These are phyloP conservation scores for Tanaodytes sp. DNA, from an alignment of 2,888 invertebrate species.

Conservation along the genomic window DNA sequence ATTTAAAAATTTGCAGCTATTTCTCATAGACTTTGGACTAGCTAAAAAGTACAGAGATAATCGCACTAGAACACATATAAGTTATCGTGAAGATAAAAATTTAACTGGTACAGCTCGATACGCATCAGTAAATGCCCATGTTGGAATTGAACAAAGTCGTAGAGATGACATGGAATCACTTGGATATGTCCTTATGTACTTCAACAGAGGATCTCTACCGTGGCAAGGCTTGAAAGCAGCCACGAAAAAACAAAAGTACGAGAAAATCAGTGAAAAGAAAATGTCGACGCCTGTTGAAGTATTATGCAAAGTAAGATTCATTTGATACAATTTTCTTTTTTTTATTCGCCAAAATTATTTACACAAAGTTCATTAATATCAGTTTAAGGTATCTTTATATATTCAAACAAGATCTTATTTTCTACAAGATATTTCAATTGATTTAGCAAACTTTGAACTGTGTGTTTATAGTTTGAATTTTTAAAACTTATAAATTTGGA, in stretches of 20 bases:
- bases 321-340: constrained; percentile 1
- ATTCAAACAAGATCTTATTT: no score
- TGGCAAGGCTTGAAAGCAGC: constrained; percentile 99
- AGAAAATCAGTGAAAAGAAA: constrained; percentile 99
- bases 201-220: constrained; percentile 92
- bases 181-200: constrained; percentile 99
- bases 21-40: constrained; percentile 99
- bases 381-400: no score
- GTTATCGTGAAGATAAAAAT: constrained; percentile 97
- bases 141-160: constrained; percentile 98
- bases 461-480: no score
- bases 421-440: no score
- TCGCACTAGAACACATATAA: constrained; percentile 92
- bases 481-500: no score
- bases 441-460: no score
- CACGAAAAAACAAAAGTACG: constrained; percentile 99
- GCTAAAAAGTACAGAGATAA: constrained; percentile 99
- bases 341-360: neutral
- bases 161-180: constrained; percentile 99
- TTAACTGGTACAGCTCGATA: constrained; percentile 92
- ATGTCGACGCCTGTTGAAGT: constrained; percentile 99
- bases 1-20: constrained; percentile 83
- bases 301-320: constrained; percentile 90
- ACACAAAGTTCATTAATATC: neutral
- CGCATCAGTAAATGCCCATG: constrained; percentile 99